A percentile compares a stretch with the other conserved stretches of the same genome.
phyloP scores from a whole-genome alignment of 2,113 vertebrate species.

The Elaphurus davidianus region DNA sequence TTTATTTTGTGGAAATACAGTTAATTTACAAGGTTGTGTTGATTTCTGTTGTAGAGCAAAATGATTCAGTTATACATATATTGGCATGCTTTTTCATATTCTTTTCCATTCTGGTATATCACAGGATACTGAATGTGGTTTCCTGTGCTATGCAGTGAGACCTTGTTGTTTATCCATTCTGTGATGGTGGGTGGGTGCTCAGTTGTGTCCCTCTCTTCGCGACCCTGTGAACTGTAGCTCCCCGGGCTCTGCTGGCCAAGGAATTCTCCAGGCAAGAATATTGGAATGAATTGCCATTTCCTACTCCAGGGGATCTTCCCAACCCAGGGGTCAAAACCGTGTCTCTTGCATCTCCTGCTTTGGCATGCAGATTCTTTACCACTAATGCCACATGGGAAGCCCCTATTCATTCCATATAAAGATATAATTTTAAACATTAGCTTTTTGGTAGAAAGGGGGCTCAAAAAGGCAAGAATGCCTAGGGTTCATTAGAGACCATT shows the following conservation, averaged over 20 bases:
- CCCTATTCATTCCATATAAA: not conserved
- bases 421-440: not conserved
- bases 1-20: not conserved
- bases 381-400: not conserved
- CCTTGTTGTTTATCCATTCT: not conserved
- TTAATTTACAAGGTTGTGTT: not conserved
- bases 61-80: not conserved
- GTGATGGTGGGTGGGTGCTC: not conserved
- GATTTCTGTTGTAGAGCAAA: not conserved
- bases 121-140: not conserved
- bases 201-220: not conserved
- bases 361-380: not conserved
- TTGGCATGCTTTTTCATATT: not conserved
- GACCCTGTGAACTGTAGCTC: not conserved
- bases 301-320: not conserved
- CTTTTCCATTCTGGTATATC: not conserved
- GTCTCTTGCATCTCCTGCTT: not conserved
- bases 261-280: not conserved
- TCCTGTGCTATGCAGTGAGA: not conserved
- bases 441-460: no score
- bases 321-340: fast-evolving
- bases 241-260: not conserved
- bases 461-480: not conserved
- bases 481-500: not conserved
- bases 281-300: not conserved